phyloP scores from a whole-genome alignment of 1,140 invertebrate species.

The Globodera rostochiensis region DNA sequence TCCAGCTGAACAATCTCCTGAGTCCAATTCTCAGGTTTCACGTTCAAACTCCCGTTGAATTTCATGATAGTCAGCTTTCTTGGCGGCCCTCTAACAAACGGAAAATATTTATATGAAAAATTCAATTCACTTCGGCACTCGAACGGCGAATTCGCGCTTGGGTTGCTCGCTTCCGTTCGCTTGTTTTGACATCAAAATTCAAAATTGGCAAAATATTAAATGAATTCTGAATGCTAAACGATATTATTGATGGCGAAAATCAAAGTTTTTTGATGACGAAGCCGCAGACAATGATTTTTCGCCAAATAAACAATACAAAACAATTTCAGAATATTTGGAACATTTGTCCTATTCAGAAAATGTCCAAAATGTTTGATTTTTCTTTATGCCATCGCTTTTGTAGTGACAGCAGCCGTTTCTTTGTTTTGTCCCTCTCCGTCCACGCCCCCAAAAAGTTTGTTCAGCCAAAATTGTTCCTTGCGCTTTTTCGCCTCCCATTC shows the following conservation, averaged over 20 bases:
- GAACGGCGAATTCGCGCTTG: slow-evolving; percentile 38
- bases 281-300: slow-evolving; percentile 13
- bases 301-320: slow-evolving; percentile 22
- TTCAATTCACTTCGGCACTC: slow-evolving; percentile 40
- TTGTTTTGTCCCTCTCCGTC: neutral
- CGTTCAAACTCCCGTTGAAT: slow-evolving; percentile 61
- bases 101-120: slow-evolving; percentile 23
- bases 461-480: slow-evolving; percentile 14
- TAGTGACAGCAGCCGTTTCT: neutral
- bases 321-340: slow-evolving; percentile 13
- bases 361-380: neutral
- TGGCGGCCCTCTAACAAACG: neutral
- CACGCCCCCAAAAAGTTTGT: neutral
- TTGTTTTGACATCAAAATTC: neutral
- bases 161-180: slow-evolving; percentile 7
- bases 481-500: slow-evolving; percentile 48
- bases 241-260: neutral
- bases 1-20: slow-evolving; percentile 43
- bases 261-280: neutral
- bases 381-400: neutral
- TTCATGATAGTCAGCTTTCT: slow-evolving; percentile 57
- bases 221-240: neutral
- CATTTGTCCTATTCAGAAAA: slow-evolving; percentile 16
- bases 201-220: neutral
- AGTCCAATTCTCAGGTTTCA: slow-evolving; percentile 46